Evolutionary conservation across 2,797 vertebrate species (phyloP), one percentile per base, ranked within the genome.

Genomic region (Mus minutoides): DNA sequence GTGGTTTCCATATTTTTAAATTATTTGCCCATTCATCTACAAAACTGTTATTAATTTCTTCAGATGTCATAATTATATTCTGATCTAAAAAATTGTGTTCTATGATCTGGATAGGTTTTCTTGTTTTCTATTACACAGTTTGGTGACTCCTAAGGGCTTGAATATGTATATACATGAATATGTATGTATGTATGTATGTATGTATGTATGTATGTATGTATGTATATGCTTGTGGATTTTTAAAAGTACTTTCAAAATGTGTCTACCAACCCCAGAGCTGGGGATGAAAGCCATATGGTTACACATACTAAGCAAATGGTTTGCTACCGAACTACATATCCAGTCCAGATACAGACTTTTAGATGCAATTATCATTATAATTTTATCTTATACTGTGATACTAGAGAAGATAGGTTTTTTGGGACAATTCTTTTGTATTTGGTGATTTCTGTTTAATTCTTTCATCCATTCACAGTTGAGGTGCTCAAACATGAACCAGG

Each of bases 31-130:
- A 69, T 80, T 86, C 49, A 89, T 52, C 46, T 88, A 60, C 64
- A 79, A 79, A 73, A 88, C 31, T 75, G 29, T 58, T 80, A 86
- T 2, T 58, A 79, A 21, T 93, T 88, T 88, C n/a, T 40, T 93
- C 3, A 78, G 84, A 73, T 17, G 60, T 3, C 16, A 34, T 26
- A 24, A 83, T 37, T 88, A 69, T 69, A 86, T 60, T 87, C 69
- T 71, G n/a, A 37, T 71, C n/a, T 19, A 19, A 71, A 37, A 37
- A 71, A 71, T 3, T 37, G 19, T 71, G n/a, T 71, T 37, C n/a
- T 37, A 37, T 37, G 17, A 37, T 37, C 69, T 37, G n/a, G 4
- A 21, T 21, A 37, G n/a, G n/a, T 21, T 37, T 69, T n/a, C 34
- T 71, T 71, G n/a, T 37, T 71, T 71, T 71, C 69, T 71, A 37